Evolutionary conservation across 2,888 invertebrate species (phyloP), one percentile per base, ranked within the genome.

Genomic region (Brachypterus glaber): DNA sequence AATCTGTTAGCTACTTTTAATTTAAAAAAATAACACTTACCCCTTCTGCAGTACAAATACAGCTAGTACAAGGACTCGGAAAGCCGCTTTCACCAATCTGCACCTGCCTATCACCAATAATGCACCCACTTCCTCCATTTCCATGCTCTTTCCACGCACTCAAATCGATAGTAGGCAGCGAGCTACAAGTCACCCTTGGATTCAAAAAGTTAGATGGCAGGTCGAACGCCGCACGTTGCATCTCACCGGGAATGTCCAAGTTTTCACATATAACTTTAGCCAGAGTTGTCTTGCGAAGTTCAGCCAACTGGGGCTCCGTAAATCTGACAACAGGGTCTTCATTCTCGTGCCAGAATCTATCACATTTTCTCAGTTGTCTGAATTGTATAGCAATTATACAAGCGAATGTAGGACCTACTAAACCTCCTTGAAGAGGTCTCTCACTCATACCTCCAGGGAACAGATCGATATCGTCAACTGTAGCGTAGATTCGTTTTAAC

Each of bases 381-480:
- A 95, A 95, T 68, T 96, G 96, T 35, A 88, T 86, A 36, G 90
- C 95, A 51, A 97, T 90, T 53, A 97, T 85, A 59, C 90, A 85
- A 9, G 91, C 92, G 58, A 96, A 85, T 0, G 95, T 95, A 0
- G 95, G 95, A 3, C 96, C 96, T 0, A 96, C 86, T 0, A 91
- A 68, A 4, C 90, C 93, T 4, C 95, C 95, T 55, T 87, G 87
- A 4, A 91, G 69, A 0, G 88, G 86, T 32, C 84, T 71, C 61
- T 89, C 86, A 51, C 90, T 86, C 81, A 96, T 82, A 2, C 92
- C 88, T 14, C 95, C 96, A 0, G 93, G 89, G 76, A 96, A 97
- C 2, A 96, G 71, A 64, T 97, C 91, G 39, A 97, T 90, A 62
- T 97, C 96, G 55, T 96, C 93, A 0, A 95, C 93, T 2, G 85